Conservation (phyloP, 2,888 invertebrate species). For the Tetramorium bicarinatum region DNA sequence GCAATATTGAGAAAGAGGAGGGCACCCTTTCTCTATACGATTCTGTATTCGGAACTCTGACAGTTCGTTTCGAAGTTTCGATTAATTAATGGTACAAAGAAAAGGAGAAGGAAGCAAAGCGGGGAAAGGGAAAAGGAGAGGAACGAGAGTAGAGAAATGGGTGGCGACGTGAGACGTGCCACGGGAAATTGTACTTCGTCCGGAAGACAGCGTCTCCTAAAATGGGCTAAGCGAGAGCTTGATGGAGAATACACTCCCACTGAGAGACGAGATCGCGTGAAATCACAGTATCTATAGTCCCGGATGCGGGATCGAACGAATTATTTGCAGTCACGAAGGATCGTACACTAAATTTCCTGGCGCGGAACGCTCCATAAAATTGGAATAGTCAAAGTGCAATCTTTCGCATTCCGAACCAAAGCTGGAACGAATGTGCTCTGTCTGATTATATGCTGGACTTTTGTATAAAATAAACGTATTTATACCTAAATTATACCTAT, state of each 20-base stretch:
- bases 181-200: slow-evolving; percentile 49
- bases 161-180: slow-evolving; percentile 24
- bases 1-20: neutral
- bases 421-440: neutral
- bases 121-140: neutral
- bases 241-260: slow-evolving; percentile 30
- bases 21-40: neutral
- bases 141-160: neutral
- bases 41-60: neutral
- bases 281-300: slow-evolving; percentile 53
- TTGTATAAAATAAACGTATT: neutral
- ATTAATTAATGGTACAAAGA: slow-evolving; percentile 57
- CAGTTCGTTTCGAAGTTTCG: slow-evolving; percentile 44
- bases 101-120: neutral
- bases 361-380: slow-evolving; percentile 22
- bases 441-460: neutral
- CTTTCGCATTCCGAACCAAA: neutral
- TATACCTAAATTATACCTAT: neutral
- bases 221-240: slow-evolving; percentile 28
- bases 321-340: slow-evolving; percentile 49
- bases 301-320: slow-evolving; percentile 51
- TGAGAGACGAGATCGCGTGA: slow-evolving; percentile 15
- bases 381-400: neutral
- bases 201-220: slow-evolving; percentile 36
- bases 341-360: slow-evolving; percentile 6